Percentiles rank a stretch among this genome's conserved stretches.
phyloP scores from a whole-genome alignment of 2,113 vertebrate species.

The Amblyornis subalaris region DNA sequence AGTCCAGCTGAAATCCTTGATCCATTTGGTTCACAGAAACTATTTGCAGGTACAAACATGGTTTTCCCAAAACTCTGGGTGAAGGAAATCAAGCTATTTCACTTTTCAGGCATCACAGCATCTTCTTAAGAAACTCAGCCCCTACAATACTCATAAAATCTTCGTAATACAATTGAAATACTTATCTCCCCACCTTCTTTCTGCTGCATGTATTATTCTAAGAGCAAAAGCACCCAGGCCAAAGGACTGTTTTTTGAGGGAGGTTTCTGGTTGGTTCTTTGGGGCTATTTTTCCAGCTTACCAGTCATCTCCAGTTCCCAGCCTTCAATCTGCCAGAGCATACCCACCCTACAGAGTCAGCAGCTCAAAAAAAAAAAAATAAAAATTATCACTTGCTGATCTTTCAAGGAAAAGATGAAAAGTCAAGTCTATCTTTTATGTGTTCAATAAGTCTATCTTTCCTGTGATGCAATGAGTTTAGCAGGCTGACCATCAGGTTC shows the following conservation, averaged over 20 bases:
- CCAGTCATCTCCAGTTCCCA: background rate
- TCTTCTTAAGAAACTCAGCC: background rate
- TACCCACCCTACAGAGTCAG: background rate
- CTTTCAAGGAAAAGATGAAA: background rate
- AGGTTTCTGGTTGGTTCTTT: background rate
- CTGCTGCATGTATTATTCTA: background rate
- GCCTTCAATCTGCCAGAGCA: background rate
- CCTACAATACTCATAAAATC: background rate
- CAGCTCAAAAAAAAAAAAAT: background rate
- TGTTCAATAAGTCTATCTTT: constrained; percentile 10
- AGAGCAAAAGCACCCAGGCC: background rate
- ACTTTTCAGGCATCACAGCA: background rate
- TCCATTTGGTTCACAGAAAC: background rate
- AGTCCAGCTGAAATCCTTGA: background rate
- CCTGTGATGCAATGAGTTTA: background rate
- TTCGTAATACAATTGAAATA: background rate
- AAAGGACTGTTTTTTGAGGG: background rate
- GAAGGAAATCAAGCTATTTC: background rate
- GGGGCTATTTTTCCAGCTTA: background rate
- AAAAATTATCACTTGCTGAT: background rate
- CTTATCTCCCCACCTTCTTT: background rate
- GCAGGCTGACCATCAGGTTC: background rate
- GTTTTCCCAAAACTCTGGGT: background rate
- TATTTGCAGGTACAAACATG: background rate
- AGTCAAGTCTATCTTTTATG: background rate